These are phyloP conservation scores for Pelecanoides urinatrix DNA, from an alignment of 2,113 vertebrate species.

Conservation along the genomic window DNA sequence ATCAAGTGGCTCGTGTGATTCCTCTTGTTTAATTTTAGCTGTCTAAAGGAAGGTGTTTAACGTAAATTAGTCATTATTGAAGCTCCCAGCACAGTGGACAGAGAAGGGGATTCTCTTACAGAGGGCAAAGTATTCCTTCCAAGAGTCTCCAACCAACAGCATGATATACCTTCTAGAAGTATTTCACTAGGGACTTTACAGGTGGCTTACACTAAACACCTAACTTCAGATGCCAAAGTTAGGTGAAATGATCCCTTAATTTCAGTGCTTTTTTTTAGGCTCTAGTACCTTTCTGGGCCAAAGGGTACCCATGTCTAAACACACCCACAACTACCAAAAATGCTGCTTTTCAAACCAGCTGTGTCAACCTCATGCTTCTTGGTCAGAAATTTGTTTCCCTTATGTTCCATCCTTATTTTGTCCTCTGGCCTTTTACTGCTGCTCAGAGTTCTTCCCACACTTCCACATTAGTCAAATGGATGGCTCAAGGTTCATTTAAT, in stretches of 20 bases:
- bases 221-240: background rate
- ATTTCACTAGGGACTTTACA: background rate
- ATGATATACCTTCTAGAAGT: background rate
- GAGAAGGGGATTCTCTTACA: background rate
- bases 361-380: background rate
- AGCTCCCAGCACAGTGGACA: background rate
- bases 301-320: fast-evolving
- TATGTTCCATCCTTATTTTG: background rate
- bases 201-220: background rate
- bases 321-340: background rate
- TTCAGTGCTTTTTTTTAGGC: background rate
- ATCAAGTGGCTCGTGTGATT: background rate
- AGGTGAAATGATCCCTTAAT: background rate
- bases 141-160: fast-evolving
- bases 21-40: background rate
- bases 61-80: background rate
- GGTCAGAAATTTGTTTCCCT: background rate
- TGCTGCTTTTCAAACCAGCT: background rate
- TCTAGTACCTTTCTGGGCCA: background rate
- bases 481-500: background rate
- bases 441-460: background rate
- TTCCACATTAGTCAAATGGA: background rate
- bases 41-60: background rate
- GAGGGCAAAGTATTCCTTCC: background rate
- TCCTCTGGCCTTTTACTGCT: background rate